Percentiles rank a stretch among this genome's conserved stretches.
Evolutionary conservation across 2,113 vertebrate species (phyloP).

Genomic region (Orthochromis indermauri): DNA sequence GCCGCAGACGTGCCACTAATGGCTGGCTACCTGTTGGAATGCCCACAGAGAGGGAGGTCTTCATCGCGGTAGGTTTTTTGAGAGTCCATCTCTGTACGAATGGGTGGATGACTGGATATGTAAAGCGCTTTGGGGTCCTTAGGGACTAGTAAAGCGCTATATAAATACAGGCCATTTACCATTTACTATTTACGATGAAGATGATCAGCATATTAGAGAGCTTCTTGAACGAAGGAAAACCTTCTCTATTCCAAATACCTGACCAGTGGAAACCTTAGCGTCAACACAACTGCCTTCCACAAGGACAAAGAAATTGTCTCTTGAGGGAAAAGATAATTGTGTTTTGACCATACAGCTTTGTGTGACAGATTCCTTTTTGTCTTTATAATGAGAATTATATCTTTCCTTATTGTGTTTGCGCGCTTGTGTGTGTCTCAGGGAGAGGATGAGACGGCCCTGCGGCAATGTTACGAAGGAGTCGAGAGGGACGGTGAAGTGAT

Average conservation of each 20-base stretch:
- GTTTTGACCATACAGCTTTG: slow-evolving; percentile 18
- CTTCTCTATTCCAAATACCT: neutral
- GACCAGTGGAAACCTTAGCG: neutral
- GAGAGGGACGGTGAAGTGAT: slow-evolving; percentile 94
- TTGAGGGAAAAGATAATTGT: slow-evolving; percentile 6
- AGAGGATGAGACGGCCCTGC: slow-evolving; percentile 84
- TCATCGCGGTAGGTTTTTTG: slow-evolving; percentile 81
- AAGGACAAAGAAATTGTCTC: neutral
- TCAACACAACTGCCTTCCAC: neutral
- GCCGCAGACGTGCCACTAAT: slow-evolving; percentile 83
- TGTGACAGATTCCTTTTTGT: slow-evolving; percentile 19
- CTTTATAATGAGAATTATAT: slow-evolving; percentile 33
- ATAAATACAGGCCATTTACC: too few species aligned
- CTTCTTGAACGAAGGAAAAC: neutral
- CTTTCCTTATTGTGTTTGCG: neutral
- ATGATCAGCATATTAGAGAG: neutral
- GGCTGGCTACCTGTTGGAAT: slow-evolving; percentile 88
- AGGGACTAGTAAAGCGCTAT: too few species aligned
- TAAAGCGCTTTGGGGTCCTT: too few species aligned
- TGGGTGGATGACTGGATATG: too few species aligned
- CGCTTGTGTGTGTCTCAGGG: slow-evolving; percentile 68
- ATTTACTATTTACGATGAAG: too few species aligned
- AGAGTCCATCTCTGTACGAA: neutral
- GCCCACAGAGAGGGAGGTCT: slow-evolving; percentile 86
- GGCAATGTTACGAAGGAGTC: slow-evolving; percentile 95